A percentile compares a stretch with the other conserved stretches of the same genome.
Evolutionary conservation across 1,140 invertebrate species (phyloP).

Genomic region (Diprion similis): DNA sequence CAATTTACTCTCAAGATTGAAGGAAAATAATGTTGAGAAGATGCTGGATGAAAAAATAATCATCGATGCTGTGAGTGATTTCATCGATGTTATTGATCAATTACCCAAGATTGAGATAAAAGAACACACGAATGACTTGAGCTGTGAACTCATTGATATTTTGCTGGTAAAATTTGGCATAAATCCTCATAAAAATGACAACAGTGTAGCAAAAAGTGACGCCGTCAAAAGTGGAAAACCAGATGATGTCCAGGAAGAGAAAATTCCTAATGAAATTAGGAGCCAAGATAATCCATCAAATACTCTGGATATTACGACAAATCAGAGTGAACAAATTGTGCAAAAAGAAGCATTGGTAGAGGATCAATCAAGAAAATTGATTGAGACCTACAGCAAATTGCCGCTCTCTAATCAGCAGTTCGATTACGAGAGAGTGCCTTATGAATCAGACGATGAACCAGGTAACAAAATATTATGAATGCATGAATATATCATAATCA

Average conservation of each 20-base stretch:
- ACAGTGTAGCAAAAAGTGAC: background rate
- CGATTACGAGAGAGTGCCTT: too few relatives aligned
- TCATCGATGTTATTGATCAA: background rate
- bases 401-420: too few relatives aligned
- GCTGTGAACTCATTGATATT: background rate
- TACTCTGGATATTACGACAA: too few relatives aligned
- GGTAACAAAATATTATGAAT: too few relatives aligned
- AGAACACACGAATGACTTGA: background rate
- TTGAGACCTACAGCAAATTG: too few relatives aligned
- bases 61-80: background rate
- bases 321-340: too few relatives aligned
- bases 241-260: background rate
- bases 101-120: background rate
- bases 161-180: background rate
- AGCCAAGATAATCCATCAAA: too few relatives aligned
- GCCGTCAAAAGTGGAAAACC: background rate
- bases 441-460: too few relatives aligned
- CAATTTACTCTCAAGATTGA: background rate
- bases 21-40: background rate
- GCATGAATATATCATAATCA: too few relatives aligned
- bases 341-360: too few relatives aligned
- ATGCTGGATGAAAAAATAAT: background rate
- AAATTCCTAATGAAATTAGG: background rate
- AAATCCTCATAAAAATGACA: constrained; percentile 1
- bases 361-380: too few relatives aligned